Base-by-base conservation (phyloP, 2,113 vertebrate genomes). In the Alces alces region DNA sequence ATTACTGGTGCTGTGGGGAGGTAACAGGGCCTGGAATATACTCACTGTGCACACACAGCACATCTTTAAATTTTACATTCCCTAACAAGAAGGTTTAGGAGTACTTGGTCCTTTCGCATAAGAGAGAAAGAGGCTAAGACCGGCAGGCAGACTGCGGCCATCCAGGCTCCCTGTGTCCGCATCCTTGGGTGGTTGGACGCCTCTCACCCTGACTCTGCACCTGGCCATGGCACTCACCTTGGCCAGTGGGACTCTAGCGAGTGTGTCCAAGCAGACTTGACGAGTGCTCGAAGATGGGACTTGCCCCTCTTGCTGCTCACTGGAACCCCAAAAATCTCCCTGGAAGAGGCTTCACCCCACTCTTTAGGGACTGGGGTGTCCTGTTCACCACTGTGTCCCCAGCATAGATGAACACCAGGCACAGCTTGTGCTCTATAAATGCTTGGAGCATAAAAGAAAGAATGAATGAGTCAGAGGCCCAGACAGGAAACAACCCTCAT, bases 41-140 rank as follows among this genome's bases (percentile, higher is more conserved):
- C 6, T 0, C 2, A 6, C 19, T 36, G 52, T 47, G 8, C 58
- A 33, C 3, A 6, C 2, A 2, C 5, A 6, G 27, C 6, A 16
- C 9, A 3, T 36, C n/a, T n/a, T 64, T 36, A 28, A 43, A 23
- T 45, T 5, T 82, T 13, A 70, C 52, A 64, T 0, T 17, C 17
- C 15, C 57, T 55, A 39, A 1, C 5, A 2, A 50, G 58, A 7
- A 66, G 8, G 47, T 14, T 64, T 58, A 8, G 36, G 64, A 9
- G 21, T 6, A 28, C 36, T 43, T 14, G 39, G 23, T 23, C 23
- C 19, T 47, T 86, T 25, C 14, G 0, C 12, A 12, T 21, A 16
- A 0, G 19, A 13, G 33, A 43, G 28, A 83, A 25, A 45, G 76
- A 52, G 33, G 52, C 64, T 57, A 8, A 17, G 66, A 19, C 54